These are phyloP conservation scores for Oopsacas minuta DNA, from an alignment of 37 sponge, comb jelly and placozoan species.

Conservation along the genomic window DNA sequence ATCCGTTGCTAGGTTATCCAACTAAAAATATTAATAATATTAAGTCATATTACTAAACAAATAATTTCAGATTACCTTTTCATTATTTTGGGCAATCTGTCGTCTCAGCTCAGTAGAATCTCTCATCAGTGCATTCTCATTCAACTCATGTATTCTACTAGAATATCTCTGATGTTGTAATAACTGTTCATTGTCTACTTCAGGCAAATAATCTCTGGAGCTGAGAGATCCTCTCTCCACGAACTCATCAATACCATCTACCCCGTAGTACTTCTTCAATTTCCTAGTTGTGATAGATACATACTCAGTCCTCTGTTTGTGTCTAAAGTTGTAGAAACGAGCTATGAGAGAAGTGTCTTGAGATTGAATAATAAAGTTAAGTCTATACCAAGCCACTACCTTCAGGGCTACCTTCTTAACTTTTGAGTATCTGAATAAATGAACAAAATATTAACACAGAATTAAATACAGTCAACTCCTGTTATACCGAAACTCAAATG, in stretches of 20 bases:
- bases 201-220: background rate
- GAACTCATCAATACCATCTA: background rate
- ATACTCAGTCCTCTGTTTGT: background rate
- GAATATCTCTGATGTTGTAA: background rate
- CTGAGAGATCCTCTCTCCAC: background rate
- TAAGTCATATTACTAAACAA: background rate
- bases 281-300: background rate
- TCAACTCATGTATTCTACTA: background rate
- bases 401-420: background rate
- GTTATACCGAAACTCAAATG: too few relatives aligned
- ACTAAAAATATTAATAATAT: background rate
- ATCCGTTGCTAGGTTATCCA: background rate
- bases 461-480: too few relatives aligned
- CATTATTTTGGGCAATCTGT: background rate
- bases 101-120: background rate
- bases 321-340: background rate
- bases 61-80: background rate
- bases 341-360: constrained; percentile 1
- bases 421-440: background rate
- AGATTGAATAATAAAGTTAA: background rate
- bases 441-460: too few relatives aligned
- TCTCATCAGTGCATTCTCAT: background rate
- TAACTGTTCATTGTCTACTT: background rate
- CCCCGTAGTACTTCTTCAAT: background rate
- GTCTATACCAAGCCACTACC: background rate